These are phyloP conservation scores for Coptotermes formosanus DNA, from an alignment of 1,140 invertebrate genomes.

Conservation along the genomic window DNA sequence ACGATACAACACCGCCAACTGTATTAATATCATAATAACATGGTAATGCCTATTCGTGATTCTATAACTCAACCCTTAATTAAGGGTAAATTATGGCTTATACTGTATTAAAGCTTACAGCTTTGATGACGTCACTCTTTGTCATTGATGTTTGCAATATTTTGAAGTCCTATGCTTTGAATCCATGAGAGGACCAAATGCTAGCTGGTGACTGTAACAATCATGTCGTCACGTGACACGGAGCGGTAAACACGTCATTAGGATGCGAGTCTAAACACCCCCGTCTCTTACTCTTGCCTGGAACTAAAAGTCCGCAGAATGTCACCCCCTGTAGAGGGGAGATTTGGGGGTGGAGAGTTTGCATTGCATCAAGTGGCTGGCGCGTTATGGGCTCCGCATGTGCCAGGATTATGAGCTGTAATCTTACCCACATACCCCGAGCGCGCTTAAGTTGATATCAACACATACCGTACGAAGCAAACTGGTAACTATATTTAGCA, in stretches of 20 bases:
- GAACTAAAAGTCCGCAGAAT: conserved; percentile 12
- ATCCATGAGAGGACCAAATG: not conserved
- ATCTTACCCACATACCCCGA: not conserved
- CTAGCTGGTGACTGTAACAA: not conserved
- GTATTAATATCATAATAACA: too few relatives aligned
- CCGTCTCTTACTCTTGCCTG: not conserved
- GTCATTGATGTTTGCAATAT: not conserved
- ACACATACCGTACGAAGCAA: not conserved
- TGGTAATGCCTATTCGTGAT: too few relatives aligned
- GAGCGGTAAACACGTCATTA: conserved; percentile 13
- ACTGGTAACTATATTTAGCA: too few relatives aligned
- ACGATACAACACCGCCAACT: too few relatives aligned
- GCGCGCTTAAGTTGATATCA: not conserved
- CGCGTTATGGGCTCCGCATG: not conserved
- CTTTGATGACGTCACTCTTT: too few relatives aligned
- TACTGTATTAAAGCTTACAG: too few relatives aligned
- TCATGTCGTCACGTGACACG: not conserved
- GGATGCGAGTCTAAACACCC: conserved; percentile 12
- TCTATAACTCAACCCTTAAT: too few relatives aligned
- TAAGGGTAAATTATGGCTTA: too few relatives aligned
- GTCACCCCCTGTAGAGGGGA: not conserved
- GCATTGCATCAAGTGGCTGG: not conserved
- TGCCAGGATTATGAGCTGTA: conserved; percentile 6
- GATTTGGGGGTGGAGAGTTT: not conserved
- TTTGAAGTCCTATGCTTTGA: not conserved